phyloP scores from a whole-genome alignment of 2,113 vertebrate species.

The Protobothrops mucrosquamatus region DNA sequence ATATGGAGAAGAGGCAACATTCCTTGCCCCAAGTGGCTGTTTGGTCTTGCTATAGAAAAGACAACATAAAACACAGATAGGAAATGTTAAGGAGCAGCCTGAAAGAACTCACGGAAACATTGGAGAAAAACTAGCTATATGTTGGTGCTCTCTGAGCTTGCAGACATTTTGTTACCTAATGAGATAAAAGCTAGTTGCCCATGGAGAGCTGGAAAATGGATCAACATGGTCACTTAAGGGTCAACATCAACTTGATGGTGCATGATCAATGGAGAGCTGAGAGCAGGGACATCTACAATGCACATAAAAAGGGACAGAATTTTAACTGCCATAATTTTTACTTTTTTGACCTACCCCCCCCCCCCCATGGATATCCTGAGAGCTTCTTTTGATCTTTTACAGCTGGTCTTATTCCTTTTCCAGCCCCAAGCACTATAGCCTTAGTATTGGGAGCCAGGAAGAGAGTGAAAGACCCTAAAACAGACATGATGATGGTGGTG shows the following conservation, averaged over 20 bases:
- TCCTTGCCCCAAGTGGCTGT: accelerated
- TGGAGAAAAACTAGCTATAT: not conserved
- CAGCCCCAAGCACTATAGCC: not conserved
- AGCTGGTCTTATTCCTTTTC: not conserved
- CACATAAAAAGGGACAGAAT: not conserved
- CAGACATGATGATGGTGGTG: not conserved
- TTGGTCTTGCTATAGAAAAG: not conserved
- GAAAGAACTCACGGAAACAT: not conserved
- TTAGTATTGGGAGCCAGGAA: not conserved
- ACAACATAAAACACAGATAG: not conserved
- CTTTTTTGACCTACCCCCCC: not conserved
- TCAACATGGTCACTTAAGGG: not conserved
- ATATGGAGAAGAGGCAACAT: not conserved
- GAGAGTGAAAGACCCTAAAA: not conserved
- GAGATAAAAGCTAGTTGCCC: not conserved
- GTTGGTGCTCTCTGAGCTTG: not conserved
- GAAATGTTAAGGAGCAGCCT: not conserved
- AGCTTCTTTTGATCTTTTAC: not conserved
- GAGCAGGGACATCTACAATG: not conserved
- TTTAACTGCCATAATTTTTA: not conserved
- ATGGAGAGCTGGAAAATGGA: not conserved
- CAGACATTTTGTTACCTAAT: not conserved
- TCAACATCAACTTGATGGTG: not conserved
- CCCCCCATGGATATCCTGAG: not conserved
- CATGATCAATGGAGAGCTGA: not conserved